Evolutionary conservation across 2,797 vertebrate species (phyloP).

Genomic region (Linurgus olivaceus): DNA sequence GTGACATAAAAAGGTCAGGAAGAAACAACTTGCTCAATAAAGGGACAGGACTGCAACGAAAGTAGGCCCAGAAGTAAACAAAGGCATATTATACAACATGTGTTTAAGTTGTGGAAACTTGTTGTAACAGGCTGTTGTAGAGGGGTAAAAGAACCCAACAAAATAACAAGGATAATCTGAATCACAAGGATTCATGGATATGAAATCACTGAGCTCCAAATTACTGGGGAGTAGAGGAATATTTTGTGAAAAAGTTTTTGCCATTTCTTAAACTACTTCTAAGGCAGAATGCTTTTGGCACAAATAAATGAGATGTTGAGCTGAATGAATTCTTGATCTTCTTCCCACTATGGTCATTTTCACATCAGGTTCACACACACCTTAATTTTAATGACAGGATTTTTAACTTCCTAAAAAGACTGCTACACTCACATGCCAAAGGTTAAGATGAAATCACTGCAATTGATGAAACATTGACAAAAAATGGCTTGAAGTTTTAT

Average conservation of each 20-base stretch:
- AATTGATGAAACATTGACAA: neutral
- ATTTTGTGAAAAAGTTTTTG: neutral
- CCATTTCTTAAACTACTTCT: neutral
- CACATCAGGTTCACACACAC: neutral
- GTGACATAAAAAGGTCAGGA: neutral
- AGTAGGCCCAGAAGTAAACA: neutral
- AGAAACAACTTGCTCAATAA: neutral
- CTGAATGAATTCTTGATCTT: neutral
- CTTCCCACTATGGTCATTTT: neutral
- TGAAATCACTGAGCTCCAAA: neutral
- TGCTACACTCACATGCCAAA: neutral
- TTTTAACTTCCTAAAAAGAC: neutral
- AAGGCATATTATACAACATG: neutral
- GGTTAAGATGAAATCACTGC: neutral
- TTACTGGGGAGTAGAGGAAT: neutral
- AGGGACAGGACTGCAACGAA: neutral
- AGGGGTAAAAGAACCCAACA: neutral
- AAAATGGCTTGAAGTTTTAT: neutral
- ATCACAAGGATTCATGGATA: neutral
- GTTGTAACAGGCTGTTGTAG: neutral
- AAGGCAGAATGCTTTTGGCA: neutral
- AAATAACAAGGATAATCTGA: neutral
- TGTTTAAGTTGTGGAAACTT: neutral
- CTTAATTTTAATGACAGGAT: neutral
- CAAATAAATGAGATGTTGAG: accelerated